Conservation (phyloP, 2,797 vertebrate species). For the Ataeniobius toweri region DNA sequence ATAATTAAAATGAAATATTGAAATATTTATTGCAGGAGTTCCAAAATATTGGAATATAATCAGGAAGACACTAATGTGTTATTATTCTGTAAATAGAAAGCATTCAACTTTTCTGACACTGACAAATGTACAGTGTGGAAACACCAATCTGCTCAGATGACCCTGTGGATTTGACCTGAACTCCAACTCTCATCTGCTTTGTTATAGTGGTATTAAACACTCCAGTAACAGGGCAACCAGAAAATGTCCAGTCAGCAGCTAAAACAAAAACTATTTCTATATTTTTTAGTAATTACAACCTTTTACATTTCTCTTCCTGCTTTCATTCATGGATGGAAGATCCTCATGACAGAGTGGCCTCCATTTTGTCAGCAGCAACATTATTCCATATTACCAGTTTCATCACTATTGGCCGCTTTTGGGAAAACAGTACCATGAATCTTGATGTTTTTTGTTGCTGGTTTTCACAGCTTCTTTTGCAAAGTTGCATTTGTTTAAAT, state of each 20-base stretch:
- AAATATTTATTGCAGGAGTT: not conserved
- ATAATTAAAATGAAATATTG: not conserved
- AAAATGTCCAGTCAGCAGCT: conserved; percentile 54
- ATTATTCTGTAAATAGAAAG: conserved; percentile 26
- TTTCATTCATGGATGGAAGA: not conserved
- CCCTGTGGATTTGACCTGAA: conserved; percentile 14
- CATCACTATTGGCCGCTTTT: not conserved
- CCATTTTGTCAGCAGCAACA: not conserved
- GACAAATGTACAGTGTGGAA: conserved; percentile 42
- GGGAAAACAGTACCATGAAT: not conserved
- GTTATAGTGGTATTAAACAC: conserved; percentile 39
- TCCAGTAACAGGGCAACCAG: conserved; percentile 13
- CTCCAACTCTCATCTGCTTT: conserved; percentile 46
- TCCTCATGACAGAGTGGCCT: not conserved
- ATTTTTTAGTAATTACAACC: conserved; percentile 18
- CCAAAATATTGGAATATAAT: not conserved
- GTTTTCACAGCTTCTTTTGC: not conserved
- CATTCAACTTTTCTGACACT: conserved; percentile 35
- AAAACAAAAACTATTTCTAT: conserved; percentile 3
- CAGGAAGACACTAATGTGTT: not conserved
- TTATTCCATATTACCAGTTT: conserved; percentile 1
- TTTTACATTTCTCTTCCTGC: conserved; percentile 2
- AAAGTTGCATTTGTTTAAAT: not conserved
- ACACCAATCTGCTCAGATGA: conserved; percentile 26
- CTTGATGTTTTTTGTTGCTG: not conserved